These are phyloP conservation scores for Nycticryphes semicollaris DNA, from an alignment of 2,113 vertebrate species.

Conservation along the genomic window DNA sequence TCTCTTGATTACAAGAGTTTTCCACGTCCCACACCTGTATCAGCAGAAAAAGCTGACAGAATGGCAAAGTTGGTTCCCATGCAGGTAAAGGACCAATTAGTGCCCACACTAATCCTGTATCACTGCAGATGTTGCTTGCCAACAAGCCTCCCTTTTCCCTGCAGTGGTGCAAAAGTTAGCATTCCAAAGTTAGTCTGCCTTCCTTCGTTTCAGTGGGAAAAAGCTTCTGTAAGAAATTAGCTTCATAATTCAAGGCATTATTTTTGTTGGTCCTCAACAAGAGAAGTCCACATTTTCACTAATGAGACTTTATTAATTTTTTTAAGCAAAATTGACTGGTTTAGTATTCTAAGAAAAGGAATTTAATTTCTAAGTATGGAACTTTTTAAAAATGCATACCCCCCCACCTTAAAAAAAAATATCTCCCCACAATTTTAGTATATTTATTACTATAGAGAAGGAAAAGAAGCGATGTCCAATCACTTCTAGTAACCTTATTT, in stretches of 20 bases:
- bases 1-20: neutral
- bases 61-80: neutral
- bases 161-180: neutral
- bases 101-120: neutral
- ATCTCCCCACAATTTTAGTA: neutral
- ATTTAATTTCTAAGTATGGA: neutral
- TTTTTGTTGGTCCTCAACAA: neutral
- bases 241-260: neutral
- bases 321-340: neutral
- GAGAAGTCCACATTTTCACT: neutral
- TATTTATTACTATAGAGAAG: neutral
- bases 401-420: neutral
- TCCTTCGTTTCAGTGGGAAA: neutral
- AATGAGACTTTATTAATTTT: neutral
- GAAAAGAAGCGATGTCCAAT: neutral
- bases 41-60: neutral
- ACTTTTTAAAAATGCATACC: neutral
- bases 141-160: neutral
- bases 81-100: neutral
- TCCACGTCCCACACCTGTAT: rapidly evolving
- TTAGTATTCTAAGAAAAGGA: neutral
- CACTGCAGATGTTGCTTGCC: neutral
- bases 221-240: neutral
- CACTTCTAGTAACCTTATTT: neutral
- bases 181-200: neutral